phyloP scores from a whole-genome alignment of 1,140 invertebrate genomes.

The Drosophila athabasca region DNA sequence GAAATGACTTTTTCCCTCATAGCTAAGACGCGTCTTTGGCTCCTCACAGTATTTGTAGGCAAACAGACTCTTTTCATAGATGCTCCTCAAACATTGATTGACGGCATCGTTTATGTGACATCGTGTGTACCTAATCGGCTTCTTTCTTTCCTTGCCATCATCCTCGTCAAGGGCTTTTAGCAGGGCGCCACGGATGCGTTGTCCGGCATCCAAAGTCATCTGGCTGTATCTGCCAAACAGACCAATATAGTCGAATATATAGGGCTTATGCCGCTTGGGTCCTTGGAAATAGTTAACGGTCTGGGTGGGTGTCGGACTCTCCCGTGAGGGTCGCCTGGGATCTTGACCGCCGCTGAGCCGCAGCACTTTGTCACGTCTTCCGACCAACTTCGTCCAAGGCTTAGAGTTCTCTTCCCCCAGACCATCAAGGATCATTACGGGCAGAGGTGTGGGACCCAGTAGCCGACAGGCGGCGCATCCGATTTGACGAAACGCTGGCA shows the following conservation, averaged over 20 bases:
- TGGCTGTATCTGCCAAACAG: conserved; percentile 1
- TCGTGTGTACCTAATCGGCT: background rate
- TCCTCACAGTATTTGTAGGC: too few species aligned
- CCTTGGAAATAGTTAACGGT: background rate
- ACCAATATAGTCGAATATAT: conserved; percentile 6
- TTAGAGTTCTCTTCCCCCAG: too few species aligned
- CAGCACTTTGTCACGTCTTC: too few species aligned
- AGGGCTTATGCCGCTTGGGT: background rate
- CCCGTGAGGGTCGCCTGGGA: too few species aligned
- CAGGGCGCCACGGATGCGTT: background rate
- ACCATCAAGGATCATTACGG: conserved; percentile 2
- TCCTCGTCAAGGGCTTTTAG: background rate
- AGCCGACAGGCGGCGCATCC: conserved; percentile 4
- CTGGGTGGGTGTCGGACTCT: too few species aligned
- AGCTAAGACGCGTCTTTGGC: background rate
- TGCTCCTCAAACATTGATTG: conserved; percentile 12
- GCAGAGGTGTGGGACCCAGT: conserved; percentile 2
- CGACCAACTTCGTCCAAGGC: too few species aligned
- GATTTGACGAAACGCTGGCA: background rate
- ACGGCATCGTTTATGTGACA: conserved; percentile 8
- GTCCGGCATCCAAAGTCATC: background rate
- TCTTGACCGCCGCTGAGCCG: too few species aligned
- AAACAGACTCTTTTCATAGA: conserved; percentile 17
- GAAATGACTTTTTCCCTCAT: background rate
- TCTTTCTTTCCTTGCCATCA: background rate